Conservation (phyloP, 2,888 invertebrate species). For the Calliopum simillimum region DNA sequence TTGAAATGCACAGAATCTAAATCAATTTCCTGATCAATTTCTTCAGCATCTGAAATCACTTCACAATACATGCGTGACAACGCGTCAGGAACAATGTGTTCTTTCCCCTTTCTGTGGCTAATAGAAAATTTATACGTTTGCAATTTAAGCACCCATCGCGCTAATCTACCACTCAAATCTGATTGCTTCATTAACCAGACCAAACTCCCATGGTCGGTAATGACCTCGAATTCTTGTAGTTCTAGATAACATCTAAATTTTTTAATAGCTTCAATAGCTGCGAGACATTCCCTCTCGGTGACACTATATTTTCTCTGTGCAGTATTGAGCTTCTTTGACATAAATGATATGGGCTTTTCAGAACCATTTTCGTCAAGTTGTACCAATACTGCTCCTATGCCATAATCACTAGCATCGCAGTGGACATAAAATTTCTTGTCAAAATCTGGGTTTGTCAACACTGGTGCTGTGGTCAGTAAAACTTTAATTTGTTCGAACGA, state of each 20-base stretch:
- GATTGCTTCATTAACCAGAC: no score
- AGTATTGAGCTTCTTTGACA: slow-evolving; percentile 25
- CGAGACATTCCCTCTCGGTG: slow-evolving; percentile 32
- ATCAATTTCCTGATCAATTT: slow-evolving; percentile 1
- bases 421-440: no score
- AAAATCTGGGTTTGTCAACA: no score
- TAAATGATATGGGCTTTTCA: slow-evolving; percentile 25
- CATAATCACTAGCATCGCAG: slow-evolving; percentile 32
- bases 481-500: no score
- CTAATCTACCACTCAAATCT: no score
- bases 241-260: no score
- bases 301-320: slow-evolving; percentile 28
- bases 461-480: no score
- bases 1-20: slow-evolving; percentile 9
- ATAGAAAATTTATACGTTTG: no score
- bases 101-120: slow-evolving; percentile 45
- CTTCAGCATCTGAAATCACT: neutral
- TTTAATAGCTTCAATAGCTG: slow-evolving; percentile 25
- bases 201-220: no score
- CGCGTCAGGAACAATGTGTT: slow-evolving; percentile 48
- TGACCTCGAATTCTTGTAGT: no score
- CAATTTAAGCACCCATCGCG: no score
- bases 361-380: slow-evolving; percentile 8
- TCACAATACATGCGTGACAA: slow-evolving; percentile 39
- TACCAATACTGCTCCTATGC: slow-evolving; percentile 21